Base-by-base conservation (phyloP, 2,113 vertebrate genomes). In the Heterocephalus glaber region DNA sequence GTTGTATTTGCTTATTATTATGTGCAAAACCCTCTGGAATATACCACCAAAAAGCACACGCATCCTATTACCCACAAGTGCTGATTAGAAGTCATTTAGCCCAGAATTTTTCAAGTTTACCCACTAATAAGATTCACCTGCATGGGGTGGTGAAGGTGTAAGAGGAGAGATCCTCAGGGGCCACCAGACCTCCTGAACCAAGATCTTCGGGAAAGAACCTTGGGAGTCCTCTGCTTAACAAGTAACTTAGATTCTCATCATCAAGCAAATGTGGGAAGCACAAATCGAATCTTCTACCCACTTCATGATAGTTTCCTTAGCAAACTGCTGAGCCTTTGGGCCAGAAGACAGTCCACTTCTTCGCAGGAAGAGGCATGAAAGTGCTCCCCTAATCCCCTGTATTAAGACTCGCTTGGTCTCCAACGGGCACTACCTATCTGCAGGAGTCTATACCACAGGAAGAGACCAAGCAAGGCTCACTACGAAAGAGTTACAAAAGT, bases 181-280 rank as follows among this genome's bases (percentile, higher is more conserved):
- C 74, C 89, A 44, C 81, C 74, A 77, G 74, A 77, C 6, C 74
- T 76, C 76, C 58, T 9, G 33, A 95, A 81, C 81, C 86, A 90
- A 89, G 95, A 95, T 72, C 88, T 77, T 70, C 66, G 38, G n/a
- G 35, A 60, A 35, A 84, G 0, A 12, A 87, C 14, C 49, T 56
- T 60, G 77, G 61, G 52, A 89, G 72, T 70, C 17, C 74, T 72
- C 61, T 65, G 93, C 86, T 90, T 89, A 94, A 86, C 47, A 83
- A 83, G 66, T 38, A 83, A 66, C 3, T 65, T 61, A 49, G 4
- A 95, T 95, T 84, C 66, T 90, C 86, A 92, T 66, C 91, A 82
- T 92, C 38, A 72, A 38, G 49, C n/a, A 72, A 87, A 58, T 93
- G 56, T 68, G 77, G 58, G 49, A 95, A 91, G 92, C 68, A 74